phyloP scores from a whole-genome alignment of 2,113 vertebrate genomes.

The Craseonycteris thonglongyai region DNA sequence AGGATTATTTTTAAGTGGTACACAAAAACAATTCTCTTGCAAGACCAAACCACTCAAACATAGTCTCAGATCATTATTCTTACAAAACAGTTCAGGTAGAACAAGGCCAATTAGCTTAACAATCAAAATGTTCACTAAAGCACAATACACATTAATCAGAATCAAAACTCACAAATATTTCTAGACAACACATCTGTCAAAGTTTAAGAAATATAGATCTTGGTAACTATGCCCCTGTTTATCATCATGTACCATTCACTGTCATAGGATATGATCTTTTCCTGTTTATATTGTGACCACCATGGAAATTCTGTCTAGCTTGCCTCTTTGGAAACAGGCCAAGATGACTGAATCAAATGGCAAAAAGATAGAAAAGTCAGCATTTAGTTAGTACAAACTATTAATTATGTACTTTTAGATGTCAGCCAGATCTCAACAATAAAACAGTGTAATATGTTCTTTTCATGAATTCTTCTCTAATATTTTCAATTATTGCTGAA shows the following conservation, averaged over 20 bases:
- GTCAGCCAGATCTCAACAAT: not conserved
- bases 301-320: not conserved
- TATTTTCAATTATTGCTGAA: not conserved
- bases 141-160: constrained; percentile 59
- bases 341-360: not conserved
- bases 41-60: constrained; percentile 68
- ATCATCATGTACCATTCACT: not conserved
- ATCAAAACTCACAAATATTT: constrained; percentile 56
- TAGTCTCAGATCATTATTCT: constrained; percentile 72
- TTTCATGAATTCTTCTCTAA: not conserved
- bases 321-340: not conserved
- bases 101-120: constrained; percentile 73
- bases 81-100: constrained; percentile 70
- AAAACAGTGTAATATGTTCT: not conserved
- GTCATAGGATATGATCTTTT: not conserved
- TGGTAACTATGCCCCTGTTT: not conserved
- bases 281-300: not conserved
- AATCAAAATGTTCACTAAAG: constrained; percentile 66
- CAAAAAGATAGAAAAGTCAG: not conserved
- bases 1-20: constrained; percentile 74
- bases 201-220: constrained; percentile 38
- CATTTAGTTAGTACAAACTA: not conserved
- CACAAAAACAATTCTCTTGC: constrained; percentile 56
- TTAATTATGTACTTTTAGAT: not conserved
- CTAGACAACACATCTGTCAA: constrained; percentile 30